Base-by-base conservation (phyloP, 2,797 vertebrate species). In the Sebastes trivittatus region DNA sequence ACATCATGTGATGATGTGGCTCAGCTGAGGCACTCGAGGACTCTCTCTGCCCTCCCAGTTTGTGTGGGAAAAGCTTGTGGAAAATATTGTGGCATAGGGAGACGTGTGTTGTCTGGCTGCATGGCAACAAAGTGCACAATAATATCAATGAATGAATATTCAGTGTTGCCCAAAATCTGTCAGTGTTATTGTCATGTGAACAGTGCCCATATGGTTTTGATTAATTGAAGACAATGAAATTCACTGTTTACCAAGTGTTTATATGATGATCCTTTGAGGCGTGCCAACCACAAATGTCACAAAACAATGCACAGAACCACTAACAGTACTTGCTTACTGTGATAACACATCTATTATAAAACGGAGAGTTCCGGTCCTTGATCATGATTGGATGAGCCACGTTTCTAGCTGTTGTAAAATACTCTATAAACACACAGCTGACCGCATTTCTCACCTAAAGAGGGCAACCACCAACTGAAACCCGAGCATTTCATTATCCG, bases 31-130 rank as follows among this genome's bases (percentile, higher is more conserved):
- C 68, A 67, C 73, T 78, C 25, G 13, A 71, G 56, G 61, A 75
- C 65, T 83, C 59, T 54, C 62, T 70, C 68, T 80, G 59, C 69
- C 79, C 74, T 82, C 78, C 72, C 59, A 80, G 74, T 63, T 55
- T 81, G 78, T 84, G 78, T 87, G 87, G 81, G 72, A 86, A 88
- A 90, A 78, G 16, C 67, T 74, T 77, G 36, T 86, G 86, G 87
- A 94, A 93, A 90, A 84, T 83, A 67, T 81, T 86, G 84, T 82
- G 68, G 36, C 80, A 77, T 61, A 61, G 22, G 18, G 60, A 86
- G 65, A 77, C 32, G 71, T 46, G 52, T 80, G 76, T 73, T 59
- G 60, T 78, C 80, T 82, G 77, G 67, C 72, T 86, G 54, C 72
- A 73, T 76, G 55, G 69, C 54, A 72, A 83, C 62, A 79, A 66